Percentiles rank a stretch among this genome's conserved stretches.
Conservation (phyloP, 2,113 vertebrate genomes). For the zebrafish (Danio rerio) region GRCz12tu NC_133180.1:43667501-43668000, state of each 20-base stretch:
- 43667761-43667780: not conserved
- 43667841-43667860: no score
- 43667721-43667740: not conserved
- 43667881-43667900: no score
- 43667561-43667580: conserved; percentile 38
- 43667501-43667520: no score
- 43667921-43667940: no score
- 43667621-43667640: not conserved
- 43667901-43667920: no score
- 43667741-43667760: not conserved
- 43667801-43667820: no score
- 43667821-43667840: no score
- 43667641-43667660: not conserved
- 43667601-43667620: not conserved
- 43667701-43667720: not conserved
- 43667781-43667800: not conserved
- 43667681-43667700: not conserved
- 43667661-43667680: not conserved
- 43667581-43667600: not conserved
- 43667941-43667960: no score
- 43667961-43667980: no score
- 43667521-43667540: no score
- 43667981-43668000: no score
- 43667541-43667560: not conserved
- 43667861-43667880: no score